Conservation (phyloP, 2,113 vertebrate species). For the Semnornis frantzii region DNA sequence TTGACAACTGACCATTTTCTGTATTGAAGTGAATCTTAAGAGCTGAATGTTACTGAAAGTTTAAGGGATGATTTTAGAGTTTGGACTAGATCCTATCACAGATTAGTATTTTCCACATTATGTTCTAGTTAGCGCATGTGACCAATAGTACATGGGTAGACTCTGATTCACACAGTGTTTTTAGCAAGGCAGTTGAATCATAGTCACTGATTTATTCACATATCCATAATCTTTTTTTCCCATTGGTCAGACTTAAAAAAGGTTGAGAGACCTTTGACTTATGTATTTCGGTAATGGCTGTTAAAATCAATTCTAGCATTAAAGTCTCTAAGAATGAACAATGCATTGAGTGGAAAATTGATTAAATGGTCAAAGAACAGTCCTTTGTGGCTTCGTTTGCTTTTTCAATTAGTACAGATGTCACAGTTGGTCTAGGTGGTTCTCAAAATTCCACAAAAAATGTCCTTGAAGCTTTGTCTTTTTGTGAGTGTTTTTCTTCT, state of each 20-base stretch:
- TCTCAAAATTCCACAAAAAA: slow-evolving; percentile 71
- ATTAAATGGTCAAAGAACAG: slow-evolving; percentile 84
- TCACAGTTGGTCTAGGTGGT: slow-evolving; percentile 79
- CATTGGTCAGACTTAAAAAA: slow-evolving; percentile 79
- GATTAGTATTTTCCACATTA: slow-evolving; percentile 37
- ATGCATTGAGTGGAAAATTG: slow-evolving; percentile 85
- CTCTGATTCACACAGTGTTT: slow-evolving; percentile 60
- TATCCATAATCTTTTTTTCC: slow-evolving; percentile 71
- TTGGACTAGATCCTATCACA: neutral
- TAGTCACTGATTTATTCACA: slow-evolving; percentile 75
- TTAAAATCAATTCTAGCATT: slow-evolving; percentile 86
- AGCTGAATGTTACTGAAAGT: neutral
- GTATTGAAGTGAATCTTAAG: neutral
- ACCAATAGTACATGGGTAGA: slow-evolving; percentile 45
- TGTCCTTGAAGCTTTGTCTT: slow-evolving; percentile 78
- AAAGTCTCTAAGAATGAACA: slow-evolving; percentile 84
- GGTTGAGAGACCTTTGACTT: slow-evolving; percentile 81
- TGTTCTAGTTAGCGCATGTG: slow-evolving; percentile 40
- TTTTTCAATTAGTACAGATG: slow-evolving; percentile 85
- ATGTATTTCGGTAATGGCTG: slow-evolving; percentile 80
- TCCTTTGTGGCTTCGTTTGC: slow-evolving; percentile 81
- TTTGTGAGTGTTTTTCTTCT: slow-evolving; percentile 49
- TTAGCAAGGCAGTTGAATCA: slow-evolving; percentile 72
- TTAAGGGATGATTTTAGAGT: slow-evolving; percentile 48
- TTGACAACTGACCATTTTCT: neutral